phyloP scores from a whole-genome alignment of 1,140 invertebrate genomes.

The Delia radicum region DNA sequence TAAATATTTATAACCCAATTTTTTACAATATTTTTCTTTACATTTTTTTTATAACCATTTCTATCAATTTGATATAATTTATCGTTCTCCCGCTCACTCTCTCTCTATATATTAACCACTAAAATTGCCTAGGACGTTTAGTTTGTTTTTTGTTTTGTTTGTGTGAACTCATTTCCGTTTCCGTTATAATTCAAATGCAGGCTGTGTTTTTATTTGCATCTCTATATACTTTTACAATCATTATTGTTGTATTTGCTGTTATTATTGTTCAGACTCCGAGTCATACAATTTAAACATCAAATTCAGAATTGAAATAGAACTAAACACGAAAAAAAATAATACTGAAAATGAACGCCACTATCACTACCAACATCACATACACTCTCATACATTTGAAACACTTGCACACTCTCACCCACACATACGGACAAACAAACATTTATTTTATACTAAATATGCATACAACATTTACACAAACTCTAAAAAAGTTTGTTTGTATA shows the following conservation, averaged over 20 bases:
- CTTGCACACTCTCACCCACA: no score
- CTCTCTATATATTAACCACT: not conserved
- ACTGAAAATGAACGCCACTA: not conserved
- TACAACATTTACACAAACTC: no score
- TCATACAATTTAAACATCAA: slow-evolving; percentile 17
- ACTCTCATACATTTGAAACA: not conserved
- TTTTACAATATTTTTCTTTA: not conserved
- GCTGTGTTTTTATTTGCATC: slow-evolving; percentile 6
- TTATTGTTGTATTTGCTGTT: not conserved
- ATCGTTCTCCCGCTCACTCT: not conserved
- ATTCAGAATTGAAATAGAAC: not conserved
- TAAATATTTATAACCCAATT: slow-evolving; percentile 24
- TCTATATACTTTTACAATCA: not conserved
- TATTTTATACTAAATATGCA: not conserved
- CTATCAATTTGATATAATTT: no score
- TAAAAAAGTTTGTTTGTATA: no score
- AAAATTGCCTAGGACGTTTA: not conserved
- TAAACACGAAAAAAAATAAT: not conserved
- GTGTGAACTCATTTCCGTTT: slow-evolving; percentile 21
- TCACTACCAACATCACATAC: not conserved
- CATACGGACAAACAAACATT: not conserved
- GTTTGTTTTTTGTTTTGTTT: not conserved
- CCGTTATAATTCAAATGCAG: slow-evolving; percentile 20
- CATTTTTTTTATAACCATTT: not conserved
- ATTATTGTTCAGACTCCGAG: not conserved